Evolutionary conservation across 2,113 vertebrate species (phyloP), one percentile per base, ranked within the genome.

Genomic region (Aptenodytes forsteri): DNA sequence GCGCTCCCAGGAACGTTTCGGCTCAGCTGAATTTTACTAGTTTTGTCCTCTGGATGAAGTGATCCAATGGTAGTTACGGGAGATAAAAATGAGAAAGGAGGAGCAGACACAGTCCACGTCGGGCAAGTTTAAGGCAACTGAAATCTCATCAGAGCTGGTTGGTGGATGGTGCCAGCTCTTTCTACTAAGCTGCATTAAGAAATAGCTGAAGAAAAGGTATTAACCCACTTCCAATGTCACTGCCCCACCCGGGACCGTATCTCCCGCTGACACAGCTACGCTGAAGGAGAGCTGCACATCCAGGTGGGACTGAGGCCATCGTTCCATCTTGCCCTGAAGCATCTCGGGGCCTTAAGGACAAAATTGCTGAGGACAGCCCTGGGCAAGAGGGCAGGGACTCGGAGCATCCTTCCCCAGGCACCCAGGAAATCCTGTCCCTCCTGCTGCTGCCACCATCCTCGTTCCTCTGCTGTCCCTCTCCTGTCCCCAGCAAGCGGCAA

Each of bases 401-500:
- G 23, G 36, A 69, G 69, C 34, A 69, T 47, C 59, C 59, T 73
- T 56, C 59, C 62, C 13, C 36, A 29, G 36, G 29, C 1, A 2
- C 29, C 13, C 19, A 46, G 49, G 18, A 80, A 80, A 80, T 34
- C 22, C 64, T 6, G 16, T 54, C 50, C 75, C 56, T 84, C 61
- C 40, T 67, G 46, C 38, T 4, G 16, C 65, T 44, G 64, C n/a
- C 27, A 34, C 58, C 19, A 2, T 13, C 42, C 50, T 62, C 0
- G 0, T 18, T 55, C 11, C 49, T 69, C 47, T 1, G 4, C 69
- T 27, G 30, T 50, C 42, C 10, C 17, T 52, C 69, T 76, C 62
- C 46, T 16, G 30, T 10, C 21, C 17, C 40, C 54, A 29, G 23
- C 0, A 1, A 46, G 22, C 46, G 3, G 1, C 0, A 0, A n/a